Conservation (phyloP, 2,113 vertebrate species). For the Dicerorhinus sumatrensis region DNA sequence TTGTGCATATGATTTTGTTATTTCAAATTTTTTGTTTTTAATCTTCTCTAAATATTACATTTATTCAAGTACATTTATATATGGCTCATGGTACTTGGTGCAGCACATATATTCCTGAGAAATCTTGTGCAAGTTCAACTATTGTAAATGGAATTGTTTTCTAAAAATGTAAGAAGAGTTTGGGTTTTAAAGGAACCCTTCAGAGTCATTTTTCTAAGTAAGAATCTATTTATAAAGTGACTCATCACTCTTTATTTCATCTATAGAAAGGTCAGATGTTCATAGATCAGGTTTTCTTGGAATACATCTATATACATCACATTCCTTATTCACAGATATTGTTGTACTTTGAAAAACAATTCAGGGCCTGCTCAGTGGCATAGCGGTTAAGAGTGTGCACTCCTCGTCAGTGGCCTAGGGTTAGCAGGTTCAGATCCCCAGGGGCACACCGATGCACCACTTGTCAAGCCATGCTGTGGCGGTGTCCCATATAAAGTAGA, state of each 20-base stretch:
- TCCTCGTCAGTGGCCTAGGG: no score
- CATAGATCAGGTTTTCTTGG: background rate
- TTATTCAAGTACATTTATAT: background rate
- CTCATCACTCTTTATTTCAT: background rate
- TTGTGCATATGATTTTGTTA: conserved; percentile 27
- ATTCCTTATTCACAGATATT: background rate
- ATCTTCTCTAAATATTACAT: background rate
- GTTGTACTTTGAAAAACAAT: background rate
- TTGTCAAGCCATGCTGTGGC: no score
- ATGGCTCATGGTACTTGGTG: background rate
- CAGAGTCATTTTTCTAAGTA: conserved; percentile 10
- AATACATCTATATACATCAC: background rate
- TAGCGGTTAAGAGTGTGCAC: no score
- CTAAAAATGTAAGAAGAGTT: background rate
- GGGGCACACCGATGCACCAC: no score
- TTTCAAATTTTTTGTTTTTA: conserved; percentile 52
- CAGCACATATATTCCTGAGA: background rate
- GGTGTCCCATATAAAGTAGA: no score
- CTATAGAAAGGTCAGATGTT: background rate
- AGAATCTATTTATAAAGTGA: background rate
- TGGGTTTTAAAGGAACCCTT: background rate
- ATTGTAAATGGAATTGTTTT: conserved; percentile 5
- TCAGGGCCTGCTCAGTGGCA: no score
- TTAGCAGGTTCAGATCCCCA: no score
- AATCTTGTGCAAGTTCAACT: background rate